Evolutionary conservation across 2,888 invertebrate species (phyloP).

Genomic region (Temnothorax ravouxi): DNA sequence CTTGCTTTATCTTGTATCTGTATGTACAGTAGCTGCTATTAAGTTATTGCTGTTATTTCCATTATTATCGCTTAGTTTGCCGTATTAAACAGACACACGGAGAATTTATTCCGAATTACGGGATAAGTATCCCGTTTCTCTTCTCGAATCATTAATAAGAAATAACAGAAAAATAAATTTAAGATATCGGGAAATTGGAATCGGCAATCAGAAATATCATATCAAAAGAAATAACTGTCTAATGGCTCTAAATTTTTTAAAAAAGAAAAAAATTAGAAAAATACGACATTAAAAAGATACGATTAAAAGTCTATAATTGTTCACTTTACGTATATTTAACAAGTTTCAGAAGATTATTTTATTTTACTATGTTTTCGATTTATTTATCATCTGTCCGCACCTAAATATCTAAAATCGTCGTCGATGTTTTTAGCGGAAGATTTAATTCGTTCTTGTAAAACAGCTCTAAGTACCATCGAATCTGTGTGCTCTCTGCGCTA

Average conservation of each 20-base stretch:
- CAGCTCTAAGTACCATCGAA: neutral
- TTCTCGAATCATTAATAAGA: neutral
- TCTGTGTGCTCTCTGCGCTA: slow-evolving; percentile 32
- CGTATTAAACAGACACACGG: neutral
- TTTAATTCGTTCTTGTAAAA: slow-evolving; percentile 2
- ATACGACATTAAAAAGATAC: neutral
- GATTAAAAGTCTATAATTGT: slow-evolving; percentile 17
- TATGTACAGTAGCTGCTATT: neutral
- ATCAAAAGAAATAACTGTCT: neutral
- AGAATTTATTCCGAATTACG: slow-evolving; percentile 16
- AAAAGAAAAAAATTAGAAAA: neutral
- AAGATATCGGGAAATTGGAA: neutral
- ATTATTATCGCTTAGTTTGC: slow-evolving; percentile 22
- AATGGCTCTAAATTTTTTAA: neutral
- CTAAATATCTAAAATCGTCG: neutral
- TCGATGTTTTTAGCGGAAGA: neutral
- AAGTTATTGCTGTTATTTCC: slow-evolving; percentile 26
- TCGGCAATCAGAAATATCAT: neutral
- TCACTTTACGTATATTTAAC: neutral
- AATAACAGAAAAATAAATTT: neutral
- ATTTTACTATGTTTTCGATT: neutral
- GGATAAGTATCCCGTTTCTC: neutral
- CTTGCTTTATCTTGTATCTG: neutral
- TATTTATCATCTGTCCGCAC: neutral
- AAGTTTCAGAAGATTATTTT: neutral